Percentiles rank a stretch among this genome's conserved stretches.
phyloP scores from a whole-genome alignment of 2,797 vertebrate species.

The Tokudaia tokunoshimensis region DNA sequence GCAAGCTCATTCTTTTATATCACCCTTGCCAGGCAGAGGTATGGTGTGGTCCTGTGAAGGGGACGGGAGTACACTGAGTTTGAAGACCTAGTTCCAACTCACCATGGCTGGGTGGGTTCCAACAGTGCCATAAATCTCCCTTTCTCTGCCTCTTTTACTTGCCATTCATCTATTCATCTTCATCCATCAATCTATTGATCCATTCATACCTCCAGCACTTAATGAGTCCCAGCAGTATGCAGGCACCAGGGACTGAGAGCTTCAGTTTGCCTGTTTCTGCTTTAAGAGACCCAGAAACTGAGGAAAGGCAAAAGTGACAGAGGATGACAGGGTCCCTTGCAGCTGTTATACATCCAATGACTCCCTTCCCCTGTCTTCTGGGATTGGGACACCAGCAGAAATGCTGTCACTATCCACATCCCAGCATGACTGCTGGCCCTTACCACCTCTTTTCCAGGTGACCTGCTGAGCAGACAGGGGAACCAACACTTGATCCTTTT shows the following conservation, averaged over 20 bases:
- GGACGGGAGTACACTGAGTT: background rate
- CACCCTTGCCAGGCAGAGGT: background rate
- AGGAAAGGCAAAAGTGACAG: background rate
- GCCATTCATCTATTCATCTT: background rate
- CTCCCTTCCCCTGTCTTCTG: background rate
- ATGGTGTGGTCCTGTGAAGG: background rate
- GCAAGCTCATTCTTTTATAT: background rate
- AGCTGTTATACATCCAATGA: background rate
- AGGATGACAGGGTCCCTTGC: background rate
- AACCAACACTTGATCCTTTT: background rate
- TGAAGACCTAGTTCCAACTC: background rate
- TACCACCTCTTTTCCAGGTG: background rate
- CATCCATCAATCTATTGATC: background rate
- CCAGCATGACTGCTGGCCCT: background rate
- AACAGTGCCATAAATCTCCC: background rate
- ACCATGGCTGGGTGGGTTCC: background rate
- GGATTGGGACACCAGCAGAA: background rate
- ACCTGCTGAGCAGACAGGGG: background rate
- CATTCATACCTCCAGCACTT: background rate
- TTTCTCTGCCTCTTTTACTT: background rate
- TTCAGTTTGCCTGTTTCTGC: background rate
- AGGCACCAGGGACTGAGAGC: background rate
- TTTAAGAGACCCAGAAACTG: background rate
- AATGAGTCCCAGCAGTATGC: background rate
- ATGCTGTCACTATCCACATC: background rate